Percentiles rank a stretch among this genome's conserved stretches.
These are phyloP conservation scores for Temnothorax ravouxi DNA, from an alignment of 2,888 invertebrate genomes.

Conservation along the genomic window DNA sequence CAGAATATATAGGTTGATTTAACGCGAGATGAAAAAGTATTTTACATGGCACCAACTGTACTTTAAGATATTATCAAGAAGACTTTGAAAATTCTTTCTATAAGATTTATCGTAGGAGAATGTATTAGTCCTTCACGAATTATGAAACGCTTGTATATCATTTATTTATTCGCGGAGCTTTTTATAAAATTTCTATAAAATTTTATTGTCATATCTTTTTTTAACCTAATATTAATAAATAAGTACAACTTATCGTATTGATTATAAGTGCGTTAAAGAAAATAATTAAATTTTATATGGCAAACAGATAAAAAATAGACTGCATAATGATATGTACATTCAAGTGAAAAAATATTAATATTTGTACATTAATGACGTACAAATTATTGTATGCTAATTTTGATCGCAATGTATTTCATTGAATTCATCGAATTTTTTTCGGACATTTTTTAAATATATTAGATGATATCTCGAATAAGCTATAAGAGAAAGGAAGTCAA, in stretches of 20 bases:
- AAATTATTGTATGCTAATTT: neutral
- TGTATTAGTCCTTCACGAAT: neutral
- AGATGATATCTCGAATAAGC: neutral
- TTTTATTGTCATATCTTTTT: neutral
- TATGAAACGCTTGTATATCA: neutral
- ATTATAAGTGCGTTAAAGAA: neutral
- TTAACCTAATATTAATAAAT: neutral
- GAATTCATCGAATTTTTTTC: neutral
- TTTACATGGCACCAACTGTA: neutral
- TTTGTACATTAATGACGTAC: neutral
- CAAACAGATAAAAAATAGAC: neutral
- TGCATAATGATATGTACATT: neutral
- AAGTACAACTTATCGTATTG: neutral
- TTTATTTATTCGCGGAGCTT: neutral
- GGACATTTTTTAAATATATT: neutral
- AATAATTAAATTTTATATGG: neutral
- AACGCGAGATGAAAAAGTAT: neutral
- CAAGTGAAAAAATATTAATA: neutral
- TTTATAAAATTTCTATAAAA: neutral
- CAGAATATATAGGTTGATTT: neutral
- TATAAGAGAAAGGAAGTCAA: conserved; percentile 43
- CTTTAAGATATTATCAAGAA: neutral
- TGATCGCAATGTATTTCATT: neutral
- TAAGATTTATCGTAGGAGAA: neutral
- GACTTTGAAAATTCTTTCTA: neutral